These are phyloP conservation scores for Choristoneura fumiferana DNA, from an alignment of 1,140 invertebrate species.

Conservation along the genomic window DNA sequence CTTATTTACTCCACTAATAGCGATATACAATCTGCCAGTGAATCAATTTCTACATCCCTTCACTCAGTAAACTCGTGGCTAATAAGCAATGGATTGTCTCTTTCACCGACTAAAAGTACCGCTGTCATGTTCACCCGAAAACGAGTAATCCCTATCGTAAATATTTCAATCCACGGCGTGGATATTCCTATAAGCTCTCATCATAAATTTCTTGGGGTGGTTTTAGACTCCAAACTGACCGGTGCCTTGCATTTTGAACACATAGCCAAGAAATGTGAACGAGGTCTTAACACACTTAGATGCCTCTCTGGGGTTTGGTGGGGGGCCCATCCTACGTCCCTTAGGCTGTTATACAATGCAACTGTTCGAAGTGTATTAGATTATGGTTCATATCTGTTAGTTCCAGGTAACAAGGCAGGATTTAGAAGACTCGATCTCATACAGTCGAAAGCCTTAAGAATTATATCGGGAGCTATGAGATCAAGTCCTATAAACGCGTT, in stretches of 20 bases:
- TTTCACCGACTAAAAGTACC: not conserved
- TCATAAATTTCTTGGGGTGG: not conserved
- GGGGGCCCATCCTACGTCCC: not conserved
- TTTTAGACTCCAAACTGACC: not conserved
- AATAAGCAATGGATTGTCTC: not conserved
- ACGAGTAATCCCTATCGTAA: not conserved
- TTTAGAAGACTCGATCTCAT: too few species aligned
- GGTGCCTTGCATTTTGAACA: not conserved
- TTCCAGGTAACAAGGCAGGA: not conserved
- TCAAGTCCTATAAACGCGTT: too few species aligned
- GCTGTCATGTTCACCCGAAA: not conserved
- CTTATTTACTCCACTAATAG: not conserved
- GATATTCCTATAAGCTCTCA: not conserved
- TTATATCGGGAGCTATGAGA: too few species aligned
- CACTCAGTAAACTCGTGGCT: not conserved
- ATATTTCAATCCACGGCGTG: not conserved
- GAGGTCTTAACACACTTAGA: not conserved
- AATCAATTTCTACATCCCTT: not conserved
- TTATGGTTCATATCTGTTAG: not conserved
- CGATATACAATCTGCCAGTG: not conserved
- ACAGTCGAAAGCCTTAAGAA: not conserved
- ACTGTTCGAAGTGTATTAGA: too few species aligned
- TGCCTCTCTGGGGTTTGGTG: too few species aligned
- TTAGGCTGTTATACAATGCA: not conserved
- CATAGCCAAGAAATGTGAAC: not conserved